Base-by-base conservation (phyloP, 53 echinoderm and acorn worm species). In the Apostichopus leukothele region DNA sequence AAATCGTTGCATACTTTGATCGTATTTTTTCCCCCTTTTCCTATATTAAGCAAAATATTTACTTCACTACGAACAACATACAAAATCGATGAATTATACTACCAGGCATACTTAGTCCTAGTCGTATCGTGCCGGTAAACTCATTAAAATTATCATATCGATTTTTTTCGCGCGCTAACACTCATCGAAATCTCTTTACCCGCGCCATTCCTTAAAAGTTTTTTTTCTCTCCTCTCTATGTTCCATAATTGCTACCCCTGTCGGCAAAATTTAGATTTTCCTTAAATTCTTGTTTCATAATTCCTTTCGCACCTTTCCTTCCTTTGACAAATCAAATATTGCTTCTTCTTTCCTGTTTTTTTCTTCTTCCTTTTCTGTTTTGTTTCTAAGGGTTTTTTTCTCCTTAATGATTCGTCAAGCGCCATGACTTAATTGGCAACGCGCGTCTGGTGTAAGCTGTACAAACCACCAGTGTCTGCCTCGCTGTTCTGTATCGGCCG, bases 151-250 rank as follows among this genome's bases (percentile, higher is more conserved):
- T 81, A 8, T 59, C 19, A n/a, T 81, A 81, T 81, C 59, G 81
- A 81, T 81, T 81, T 54, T 39, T 81, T 81, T 12, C 81, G 0
- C 22, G 81, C 12, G 59, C 54, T 57, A n/a, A 10, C 52, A n/a
- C 81, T 81, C 81, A 81, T 81, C 59, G 81, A 59, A 81, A 81
- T 9, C 81, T 81, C 54, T 81, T 81, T 81, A 81, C 18, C 22
- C 6, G 25, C 54, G 13, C 53, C 55, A 57, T 81, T 23, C 23
- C 21, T 11, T 19, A 19, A 79, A 79, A 79, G 5, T 19, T 18
- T 19, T 71, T 71, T n/a, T 21, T 1, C 20, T 71, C 71, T 71
- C 57, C 57, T 19, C 71, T 18, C 20, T 19, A n/a, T 18, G 18
- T 71, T 71, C 71, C 18, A 81, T 81, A 81, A 81, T 81, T 57